Percentiles rank a stretch among this genome's conserved stretches.
Conservation (phyloP, 1,140 invertebrate genomes). For the Dendroctonus valens region DNA sequence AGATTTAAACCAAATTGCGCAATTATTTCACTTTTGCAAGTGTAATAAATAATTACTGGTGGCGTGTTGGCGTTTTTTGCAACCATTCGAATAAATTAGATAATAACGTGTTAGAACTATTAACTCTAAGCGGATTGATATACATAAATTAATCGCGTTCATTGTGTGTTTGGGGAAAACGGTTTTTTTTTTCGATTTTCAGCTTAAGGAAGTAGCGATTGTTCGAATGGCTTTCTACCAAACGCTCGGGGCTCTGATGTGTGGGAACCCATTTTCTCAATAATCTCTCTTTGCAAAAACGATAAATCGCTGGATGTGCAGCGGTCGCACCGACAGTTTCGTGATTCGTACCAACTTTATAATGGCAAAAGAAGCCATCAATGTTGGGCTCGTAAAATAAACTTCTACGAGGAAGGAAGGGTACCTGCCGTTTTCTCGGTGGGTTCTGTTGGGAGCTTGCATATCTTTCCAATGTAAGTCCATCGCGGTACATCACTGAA, state of each 20-base stretch:
- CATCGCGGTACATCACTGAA: no score
- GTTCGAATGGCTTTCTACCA: conserved; percentile 11
- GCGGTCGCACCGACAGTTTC: conserved; percentile 27
- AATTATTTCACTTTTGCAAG: conserved; percentile 10
- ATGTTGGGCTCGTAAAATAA: conserved; percentile 16
- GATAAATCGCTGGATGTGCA: conserved; percentile 27
- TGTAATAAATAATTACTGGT: conserved; percentile 8
- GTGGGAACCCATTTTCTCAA: conserved; percentile 29
- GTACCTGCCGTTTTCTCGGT: conserved; percentile 5
- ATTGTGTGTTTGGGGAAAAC: no score
- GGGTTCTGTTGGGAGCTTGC: not conserved
- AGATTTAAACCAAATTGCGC: not conserved
- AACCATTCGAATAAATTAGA: conserved; percentile 1
- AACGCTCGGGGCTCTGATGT: conserved; percentile 8
- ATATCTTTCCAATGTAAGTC: no score
- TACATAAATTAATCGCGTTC: no score
- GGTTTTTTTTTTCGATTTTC: no score
- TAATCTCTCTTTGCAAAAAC: conserved; percentile 21
- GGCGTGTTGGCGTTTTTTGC: not conserved
- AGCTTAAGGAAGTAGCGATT: not conserved
- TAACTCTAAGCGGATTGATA: conserved; percentile 8
- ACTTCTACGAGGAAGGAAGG: conserved; percentile 13
- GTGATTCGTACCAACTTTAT: conserved; percentile 29
- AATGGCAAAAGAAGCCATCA: conserved; percentile 28
- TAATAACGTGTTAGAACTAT: conserved; percentile 11